Percentiles rank a stretch among this genome's conserved stretches.
These are phyloP conservation scores for Cataglyphis hispanica DNA, from an alignment of 1,140 invertebrate species.

Conservation along the genomic window DNA sequence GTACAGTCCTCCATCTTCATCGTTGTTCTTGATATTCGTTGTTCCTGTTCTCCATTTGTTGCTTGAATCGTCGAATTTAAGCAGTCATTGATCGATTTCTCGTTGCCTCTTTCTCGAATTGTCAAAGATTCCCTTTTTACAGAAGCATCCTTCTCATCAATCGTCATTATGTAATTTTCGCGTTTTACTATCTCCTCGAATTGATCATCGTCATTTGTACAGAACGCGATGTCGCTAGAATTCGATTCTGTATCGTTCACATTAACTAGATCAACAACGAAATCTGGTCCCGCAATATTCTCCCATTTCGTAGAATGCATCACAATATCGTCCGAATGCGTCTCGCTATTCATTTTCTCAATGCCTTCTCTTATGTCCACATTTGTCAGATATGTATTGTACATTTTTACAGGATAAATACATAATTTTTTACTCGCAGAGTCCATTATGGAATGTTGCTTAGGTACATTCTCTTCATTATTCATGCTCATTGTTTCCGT, in stretches of 20 bases:
- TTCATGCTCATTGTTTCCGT: neutral
- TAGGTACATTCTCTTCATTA: neutral
- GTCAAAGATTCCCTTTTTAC: neutral
- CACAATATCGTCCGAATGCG: neutral
- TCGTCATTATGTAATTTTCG: neutral
- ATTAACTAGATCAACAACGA: conserved; percentile 1
- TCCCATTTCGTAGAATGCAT: neutral
- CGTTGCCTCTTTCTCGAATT: neutral
- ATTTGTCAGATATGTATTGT: neutral
- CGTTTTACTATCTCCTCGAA: neutral
- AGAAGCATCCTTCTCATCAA: neutral
- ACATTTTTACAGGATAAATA: neutral
- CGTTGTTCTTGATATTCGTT: neutral
- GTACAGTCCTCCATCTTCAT: neutral
- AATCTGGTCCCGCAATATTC: conserved; percentile 4
- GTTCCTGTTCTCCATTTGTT: neutral
- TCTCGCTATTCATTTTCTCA: neutral
- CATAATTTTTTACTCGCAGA: neutral
- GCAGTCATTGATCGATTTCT: neutral
- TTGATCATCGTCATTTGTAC: neutral
- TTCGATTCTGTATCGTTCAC: neutral
- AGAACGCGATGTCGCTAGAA: neutral
- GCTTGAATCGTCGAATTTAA: neutral
- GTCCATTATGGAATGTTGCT: neutral
- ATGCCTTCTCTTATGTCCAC: neutral